Evolutionary conservation across 2,888 invertebrate species (phyloP), one percentile per base, ranked within the genome.

Genomic region (Clistopyga incitator): DNA sequence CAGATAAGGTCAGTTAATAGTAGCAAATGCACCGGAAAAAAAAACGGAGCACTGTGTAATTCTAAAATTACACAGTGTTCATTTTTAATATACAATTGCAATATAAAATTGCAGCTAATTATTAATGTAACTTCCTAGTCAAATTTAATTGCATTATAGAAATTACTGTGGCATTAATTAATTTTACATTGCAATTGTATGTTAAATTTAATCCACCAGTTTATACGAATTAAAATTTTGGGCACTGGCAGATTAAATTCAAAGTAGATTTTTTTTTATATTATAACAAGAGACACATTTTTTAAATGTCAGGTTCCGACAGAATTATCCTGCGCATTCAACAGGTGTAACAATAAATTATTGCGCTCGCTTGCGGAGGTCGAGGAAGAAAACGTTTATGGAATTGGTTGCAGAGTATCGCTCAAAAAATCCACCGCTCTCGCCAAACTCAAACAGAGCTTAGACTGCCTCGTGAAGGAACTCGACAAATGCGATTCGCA

Each of bases 401-500:
- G 72, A 68, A 20, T 75, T 34, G 72, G 88, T 76, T 80, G 86
- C 79, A 88, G 85, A 72, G 77, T 84, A 1, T 85, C 74, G 54
- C 61, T 76, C 6, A 87, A 87, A 67, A 90, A 89, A 45, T 88
- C 88, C 68, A 93, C 93, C 0, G 87, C 91, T 56, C 81, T 93
- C 4, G 89, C 88, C 4, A 93, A 93, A 86, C 89, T 93, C 20
- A 92, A 91, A 85, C 89, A 88, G 74, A 93, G 90, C 34, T 87
- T 94, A 85, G 93, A 94, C 86, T 82, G 87, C 0, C 89, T 94
- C 64, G 88, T 93, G 81, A 88, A 89, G 82, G 91, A 91, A 23
- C 84, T 94, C n/a, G 88, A 90, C 8, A 88, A 89, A 65, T 92
- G 92, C 67, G 93, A 93, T 80, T 87, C 91, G 2, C 93, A 94